phyloP scores from a whole-genome alignment of 2,888 invertebrate genomes.

The Steinernema hermaphroditum region DNA sequence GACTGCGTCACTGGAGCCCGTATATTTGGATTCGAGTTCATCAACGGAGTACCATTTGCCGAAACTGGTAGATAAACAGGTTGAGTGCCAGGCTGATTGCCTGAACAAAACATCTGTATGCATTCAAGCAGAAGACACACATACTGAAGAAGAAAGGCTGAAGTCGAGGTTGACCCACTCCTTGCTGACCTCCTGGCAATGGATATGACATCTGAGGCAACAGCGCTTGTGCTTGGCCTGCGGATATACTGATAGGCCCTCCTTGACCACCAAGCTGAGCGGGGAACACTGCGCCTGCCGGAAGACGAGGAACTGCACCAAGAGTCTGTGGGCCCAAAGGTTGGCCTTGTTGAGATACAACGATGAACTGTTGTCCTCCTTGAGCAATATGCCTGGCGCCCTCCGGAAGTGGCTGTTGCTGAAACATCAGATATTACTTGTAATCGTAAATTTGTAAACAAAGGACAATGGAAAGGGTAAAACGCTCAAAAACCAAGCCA shows the following conservation, averaged over 20 bases:
- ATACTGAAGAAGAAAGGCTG: slow-evolving; percentile 18
- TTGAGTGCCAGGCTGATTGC: no score
- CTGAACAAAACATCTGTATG: no score
- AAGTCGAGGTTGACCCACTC: no score
- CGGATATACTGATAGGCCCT: not conserved
- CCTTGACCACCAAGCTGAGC: not conserved
- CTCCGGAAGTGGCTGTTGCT: no score
- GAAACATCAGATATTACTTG: no score
- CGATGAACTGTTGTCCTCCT: slow-evolving; percentile 15
- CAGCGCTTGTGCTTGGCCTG: slow-evolving; percentile 11
- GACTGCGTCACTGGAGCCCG: not conserved
- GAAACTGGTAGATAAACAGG: not conserved
- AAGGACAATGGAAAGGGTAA: not conserved
- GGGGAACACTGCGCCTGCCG: no score
- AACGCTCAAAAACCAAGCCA: not conserved
- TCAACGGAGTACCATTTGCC: slow-evolving; percentile 12
- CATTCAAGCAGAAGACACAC: no score
- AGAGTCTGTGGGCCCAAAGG: not conserved
- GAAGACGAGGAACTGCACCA: no score
- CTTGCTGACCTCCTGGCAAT: not conserved
- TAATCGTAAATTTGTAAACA: not conserved
- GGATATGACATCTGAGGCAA: not conserved
- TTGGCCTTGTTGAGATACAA: slow-evolving; percentile 15
- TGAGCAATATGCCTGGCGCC: no score
- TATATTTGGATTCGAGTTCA: slow-evolving; percentile 28